Conservation (phyloP, 2,113 vertebrate species). For the Arvicanthis niloticus region DNA sequence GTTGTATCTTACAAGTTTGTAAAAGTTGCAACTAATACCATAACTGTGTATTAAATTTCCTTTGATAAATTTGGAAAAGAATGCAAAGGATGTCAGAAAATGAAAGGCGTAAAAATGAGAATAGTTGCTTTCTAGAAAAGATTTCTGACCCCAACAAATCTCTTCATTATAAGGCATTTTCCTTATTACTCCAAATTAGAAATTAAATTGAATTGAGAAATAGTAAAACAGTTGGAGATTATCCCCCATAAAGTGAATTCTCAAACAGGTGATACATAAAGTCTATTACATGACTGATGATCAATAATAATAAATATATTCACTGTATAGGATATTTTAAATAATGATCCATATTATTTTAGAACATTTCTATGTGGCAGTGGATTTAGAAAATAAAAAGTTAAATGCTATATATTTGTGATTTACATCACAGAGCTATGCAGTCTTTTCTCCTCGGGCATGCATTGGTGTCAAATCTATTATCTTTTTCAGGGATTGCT, state of each 20-base stretch:
- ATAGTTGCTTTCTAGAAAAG: not conserved
- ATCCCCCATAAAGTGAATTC: not conserved
- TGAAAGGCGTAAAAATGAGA: not conserved
- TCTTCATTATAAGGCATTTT: not conserved
- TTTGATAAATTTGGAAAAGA: not conserved
- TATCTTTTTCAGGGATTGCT: not conserved
- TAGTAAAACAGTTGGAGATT: not conserved
- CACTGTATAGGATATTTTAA: not conserved
- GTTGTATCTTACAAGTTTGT: not conserved
- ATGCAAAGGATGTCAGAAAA: not conserved
- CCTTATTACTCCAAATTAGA: not conserved
- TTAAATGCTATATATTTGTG: not conserved
- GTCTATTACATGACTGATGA: not conserved
- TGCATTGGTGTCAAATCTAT: not conserved
- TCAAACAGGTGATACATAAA: not conserved
- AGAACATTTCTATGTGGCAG: not conserved
- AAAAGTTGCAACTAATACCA: not conserved
- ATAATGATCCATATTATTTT: not conserved
- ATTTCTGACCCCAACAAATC: not conserved
- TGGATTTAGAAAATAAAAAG: not conserved
- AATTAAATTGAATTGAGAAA: constrained; percentile 28
- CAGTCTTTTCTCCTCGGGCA: not conserved
- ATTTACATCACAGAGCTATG: not conserved
- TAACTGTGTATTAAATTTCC: not conserved
- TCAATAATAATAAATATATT: not conserved